Base-by-base conservation (phyloP, 2,113 vertebrate species). In the Oreochromis spilurus region DNA sequence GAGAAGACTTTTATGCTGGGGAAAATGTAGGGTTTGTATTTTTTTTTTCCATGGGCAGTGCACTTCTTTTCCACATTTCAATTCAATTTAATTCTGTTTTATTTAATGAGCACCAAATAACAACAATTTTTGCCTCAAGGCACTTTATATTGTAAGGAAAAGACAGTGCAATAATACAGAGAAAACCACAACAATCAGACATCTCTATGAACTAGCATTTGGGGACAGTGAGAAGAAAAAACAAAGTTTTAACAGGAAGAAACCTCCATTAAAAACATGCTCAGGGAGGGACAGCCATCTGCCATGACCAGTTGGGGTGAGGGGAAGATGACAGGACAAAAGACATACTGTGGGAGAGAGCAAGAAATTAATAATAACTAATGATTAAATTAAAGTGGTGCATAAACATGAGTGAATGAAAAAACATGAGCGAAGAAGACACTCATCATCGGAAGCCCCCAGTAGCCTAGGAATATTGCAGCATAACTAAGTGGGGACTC, bases 191-290 rank as follows among this genome's bases (percentile, higher is more conserved):
- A 38, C 36, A 38, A 65, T 65, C 60, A 65, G 17, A 65, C 31
- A n/a, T 12, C 17, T 65, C 60, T 65, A 36, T 12, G 10, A 65
- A 36, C 31, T 38, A 38, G 60, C 17, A 65, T 65, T n/a, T 65
- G 0, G 60, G 0, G 31, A n/a, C 17, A 65, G 31, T 5, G 24
- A 0, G 60, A 65, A 1, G 60, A 65, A 65, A 65, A 65, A 65
- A 12, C 31, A 0, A 7, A n/a, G 12, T 62, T 62, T 62, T 62
- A 62, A 36, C 58, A 12, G 60, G n/a, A 65, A 36, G 10, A 65
- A 65, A 65, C 60, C 0, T 12, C 1, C 60, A 0, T n/a, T 4
- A 65, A 12, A 65, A 36, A 31, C 31, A 65, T 36, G 1, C 58
- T 62, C 5, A n/a, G 17, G 60, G 60, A n/a, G 60, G 60, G 31